A percentile compares a stretch with the other conserved stretches of the same genome.
Conservation (phyloP, 2,888 invertebrate genomes). For the Eustalomyia histrio region DNA sequence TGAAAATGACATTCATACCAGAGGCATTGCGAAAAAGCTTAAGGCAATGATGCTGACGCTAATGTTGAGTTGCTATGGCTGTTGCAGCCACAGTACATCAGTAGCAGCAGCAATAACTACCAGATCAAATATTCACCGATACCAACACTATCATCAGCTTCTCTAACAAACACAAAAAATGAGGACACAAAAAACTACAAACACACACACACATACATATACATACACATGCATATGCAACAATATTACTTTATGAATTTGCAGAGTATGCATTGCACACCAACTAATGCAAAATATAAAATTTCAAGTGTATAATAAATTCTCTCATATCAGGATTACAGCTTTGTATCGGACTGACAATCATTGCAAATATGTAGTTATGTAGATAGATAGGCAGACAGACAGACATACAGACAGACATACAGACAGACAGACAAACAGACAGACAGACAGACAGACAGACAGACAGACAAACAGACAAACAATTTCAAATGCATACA, state of each 20-base stretch:
- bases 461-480: too few species aligned
- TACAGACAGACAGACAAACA: too few species aligned
- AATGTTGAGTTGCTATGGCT: conserved; percentile 33
- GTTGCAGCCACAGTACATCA: conserved; percentile 20
- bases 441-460: too few species aligned
- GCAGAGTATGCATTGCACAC: too few species aligned
- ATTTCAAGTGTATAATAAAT: conserved; percentile 57
- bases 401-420: too few species aligned
- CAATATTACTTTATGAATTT: conserved; percentile 15
- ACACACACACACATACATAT: background rate
- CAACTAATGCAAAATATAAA: background rate
- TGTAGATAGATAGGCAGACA: background rate
- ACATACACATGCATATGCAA: too few species aligned
- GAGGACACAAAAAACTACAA: conserved; percentile 17
- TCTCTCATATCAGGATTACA: conserved; percentile 32
- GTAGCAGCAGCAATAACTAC: background rate
- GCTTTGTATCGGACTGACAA: too few species aligned
- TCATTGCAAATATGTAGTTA: background rate
- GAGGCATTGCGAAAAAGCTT: conserved; percentile 54
- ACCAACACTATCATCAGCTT: conserved; percentile 9
- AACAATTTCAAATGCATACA: background rate
- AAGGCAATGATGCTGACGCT: conserved; percentile 44
- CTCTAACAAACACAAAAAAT: conserved; percentile 22
- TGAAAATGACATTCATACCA: conserved; percentile 60
- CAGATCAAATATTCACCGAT: conserved; percentile 10